These are phyloP conservation scores for Martes martes DNA, from an alignment of 2,113 vertebrate genomes.

Conservation along the genomic window DNA sequence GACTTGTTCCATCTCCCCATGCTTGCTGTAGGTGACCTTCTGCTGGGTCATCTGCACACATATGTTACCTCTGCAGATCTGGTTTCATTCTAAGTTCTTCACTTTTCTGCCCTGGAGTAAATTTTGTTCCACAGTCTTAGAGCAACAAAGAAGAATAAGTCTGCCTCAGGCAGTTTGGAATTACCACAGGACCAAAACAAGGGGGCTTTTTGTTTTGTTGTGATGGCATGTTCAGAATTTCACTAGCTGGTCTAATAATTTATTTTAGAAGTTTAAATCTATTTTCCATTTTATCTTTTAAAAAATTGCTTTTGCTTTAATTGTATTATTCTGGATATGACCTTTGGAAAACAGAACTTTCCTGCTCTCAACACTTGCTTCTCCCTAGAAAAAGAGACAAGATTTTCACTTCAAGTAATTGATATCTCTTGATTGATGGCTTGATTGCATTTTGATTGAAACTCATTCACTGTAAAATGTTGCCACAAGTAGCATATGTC, in stretches of 20 bases:
- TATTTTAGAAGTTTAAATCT: constrained; percentile 27
- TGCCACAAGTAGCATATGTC: background rate
- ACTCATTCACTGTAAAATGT: background rate
- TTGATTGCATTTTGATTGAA: constrained; percentile 10
- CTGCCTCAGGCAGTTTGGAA: background rate
- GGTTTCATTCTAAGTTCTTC: background rate
- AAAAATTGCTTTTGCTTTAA: constrained; percentile 25
- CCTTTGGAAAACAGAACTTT: constrained; percentile 17
- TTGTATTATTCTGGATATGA: background rate
- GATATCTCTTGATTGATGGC: background rate
- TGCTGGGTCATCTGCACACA: background rate
- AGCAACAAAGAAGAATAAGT: background rate
- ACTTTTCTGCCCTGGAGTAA: background rate
- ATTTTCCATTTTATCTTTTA: constrained; percentile 45
- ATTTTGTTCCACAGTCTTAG: background rate
- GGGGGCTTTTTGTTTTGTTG: constrained; percentile 7
- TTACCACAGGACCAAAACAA: background rate
- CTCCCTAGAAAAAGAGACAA: constrained; percentile 27
- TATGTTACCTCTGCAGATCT: background rate
- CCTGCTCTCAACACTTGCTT: background rate
- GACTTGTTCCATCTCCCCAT: background rate
- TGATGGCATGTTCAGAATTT: background rate
- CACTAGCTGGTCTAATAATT: constrained; percentile 32
- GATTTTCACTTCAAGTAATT: background rate
- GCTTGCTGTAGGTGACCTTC: background rate